Base-by-base conservation (phyloP, 2,888 invertebrate genomes). In the Aphidoletes aphidimyza region DNA sequence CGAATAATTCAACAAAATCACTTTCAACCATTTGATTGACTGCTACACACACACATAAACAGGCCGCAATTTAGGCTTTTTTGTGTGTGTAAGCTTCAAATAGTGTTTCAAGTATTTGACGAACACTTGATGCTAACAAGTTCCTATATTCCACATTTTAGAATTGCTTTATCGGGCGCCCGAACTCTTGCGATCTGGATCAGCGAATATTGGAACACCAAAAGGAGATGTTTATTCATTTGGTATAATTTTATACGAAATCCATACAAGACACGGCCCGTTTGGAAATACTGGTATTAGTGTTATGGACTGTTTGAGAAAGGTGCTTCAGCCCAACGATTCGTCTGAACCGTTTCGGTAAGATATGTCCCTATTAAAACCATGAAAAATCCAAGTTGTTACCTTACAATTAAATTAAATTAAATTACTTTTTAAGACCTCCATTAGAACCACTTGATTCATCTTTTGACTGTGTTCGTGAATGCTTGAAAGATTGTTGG, bases 401-500 rank as follows among this genome's bases (percentile, higher is more conserved):
- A n/a, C n/a, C 22, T 49, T 30, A 45, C 3, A 85, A 37, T 17
- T 39, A 37, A 22, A 22, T 54, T 45, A 37, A 39, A 39, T 39
- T 22, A 5, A 17, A 8, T 81, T 81, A 36, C 36, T 81, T 36
- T 36, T 36, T 86, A 89, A 94, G 96, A 87, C 97, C 97, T 0
- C 94, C 95, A 0, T 89, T 97, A 86, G 95, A 95, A 78, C 93
- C 94, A 0, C 89, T 97, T 84, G 94, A 95, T 87, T 95, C 94
- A 69, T 93, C 94, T 59, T 97, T 97, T 88, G 96, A 96, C 88
- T 97, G 96, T 88, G 95, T 97, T 6, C 92, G 95, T 17, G 95
- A 96, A 86, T 95, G 96, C 87, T 91, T 97, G 87, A 91, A 92
- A n/a, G 96, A 96, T 87, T 97, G 97, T 88, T 98, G 97, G 97